Percentiles rank a stretch among this genome's conserved stretches.
phyloP scores from a whole-genome alignment of 1,140 invertebrate species.

The Tetraneura akinire region DNA sequence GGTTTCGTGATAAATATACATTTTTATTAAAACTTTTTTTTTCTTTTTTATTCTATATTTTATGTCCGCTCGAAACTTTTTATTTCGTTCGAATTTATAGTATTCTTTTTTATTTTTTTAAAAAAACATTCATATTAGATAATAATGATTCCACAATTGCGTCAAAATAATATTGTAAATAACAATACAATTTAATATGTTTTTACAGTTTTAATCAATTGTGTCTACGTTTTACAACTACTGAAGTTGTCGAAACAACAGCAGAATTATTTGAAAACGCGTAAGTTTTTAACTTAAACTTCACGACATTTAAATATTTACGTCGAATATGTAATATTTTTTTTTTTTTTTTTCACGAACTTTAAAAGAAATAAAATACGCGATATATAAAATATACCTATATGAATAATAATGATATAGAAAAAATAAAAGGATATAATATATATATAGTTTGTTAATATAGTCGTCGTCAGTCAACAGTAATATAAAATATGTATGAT shows the following conservation, averaged over 20 bases:
- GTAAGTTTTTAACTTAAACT: not conserved
- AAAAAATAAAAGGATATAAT: too few relatives aligned
- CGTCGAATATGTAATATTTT: not conserved
- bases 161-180: constrained; percentile 1
- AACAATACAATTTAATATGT: too few relatives aligned
- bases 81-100: not conserved
- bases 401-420: too few relatives aligned
- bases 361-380: not conserved
- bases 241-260: constrained; percentile 1
- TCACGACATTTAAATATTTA: not conserved
- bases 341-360: not conserved
- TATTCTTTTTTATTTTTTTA: too few relatives aligned
- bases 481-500: too few relatives aligned
- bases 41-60: too few relatives aligned
- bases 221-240: not conserved
- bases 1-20: too few relatives aligned
- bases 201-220: not conserved
- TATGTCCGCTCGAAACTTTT: not conserved
- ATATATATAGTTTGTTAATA: too few relatives aligned
- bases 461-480: too few relatives aligned
- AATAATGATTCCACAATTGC: not conserved
- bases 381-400: too few relatives aligned
- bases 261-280: constrained; percentile 3
- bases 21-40: constrained; percentile 6
- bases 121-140: not conserved